Evolutionary conservation across 2,113 vertebrate genomes (phyloP).

Genomic region (Carassius auratus): DNA sequence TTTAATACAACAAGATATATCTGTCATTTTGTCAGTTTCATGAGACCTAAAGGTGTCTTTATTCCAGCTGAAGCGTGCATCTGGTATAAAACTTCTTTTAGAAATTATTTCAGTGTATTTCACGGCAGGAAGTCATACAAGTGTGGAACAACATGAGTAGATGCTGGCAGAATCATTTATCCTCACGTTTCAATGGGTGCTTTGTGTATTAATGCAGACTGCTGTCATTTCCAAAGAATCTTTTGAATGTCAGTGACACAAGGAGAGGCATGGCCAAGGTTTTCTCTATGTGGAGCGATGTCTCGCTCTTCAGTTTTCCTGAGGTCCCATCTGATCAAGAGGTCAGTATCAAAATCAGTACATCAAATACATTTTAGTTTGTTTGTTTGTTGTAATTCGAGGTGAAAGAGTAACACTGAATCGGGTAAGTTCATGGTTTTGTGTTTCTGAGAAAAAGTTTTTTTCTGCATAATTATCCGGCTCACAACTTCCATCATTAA

Average conservation of each 20-base stretch:
- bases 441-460: too few relatives aligned
- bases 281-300: conserved; percentile 95
- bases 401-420: neutral
- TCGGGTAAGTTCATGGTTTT: too few relatives aligned
- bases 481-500: neutral
- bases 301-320: conserved; percentile 92
- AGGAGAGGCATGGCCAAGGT: conserved; percentile 84
- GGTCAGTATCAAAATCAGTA: conserved; percentile 92
- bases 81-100: neutral
- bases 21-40: too few relatives aligned
- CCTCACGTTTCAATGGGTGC: neutral
- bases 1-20: too few relatives aligned
- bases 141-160: neutral
- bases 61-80: neutral
- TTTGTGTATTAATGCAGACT: conserved; percentile 77
- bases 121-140: neutral
- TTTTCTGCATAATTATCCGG: neutral
- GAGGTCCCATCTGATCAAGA: conserved; percentile 82
- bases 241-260: conserved; percentile 86
- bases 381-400: neutral
- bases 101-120: neutral
- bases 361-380: conserved; percentile 42
- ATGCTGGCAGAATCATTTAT: neutral
- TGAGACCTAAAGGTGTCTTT: too few relatives aligned
- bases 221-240: conserved; percentile 89